Conservation (phyloP, 1,140 invertebrate genomes). For the Ceratosolen solmsi region DNA sequence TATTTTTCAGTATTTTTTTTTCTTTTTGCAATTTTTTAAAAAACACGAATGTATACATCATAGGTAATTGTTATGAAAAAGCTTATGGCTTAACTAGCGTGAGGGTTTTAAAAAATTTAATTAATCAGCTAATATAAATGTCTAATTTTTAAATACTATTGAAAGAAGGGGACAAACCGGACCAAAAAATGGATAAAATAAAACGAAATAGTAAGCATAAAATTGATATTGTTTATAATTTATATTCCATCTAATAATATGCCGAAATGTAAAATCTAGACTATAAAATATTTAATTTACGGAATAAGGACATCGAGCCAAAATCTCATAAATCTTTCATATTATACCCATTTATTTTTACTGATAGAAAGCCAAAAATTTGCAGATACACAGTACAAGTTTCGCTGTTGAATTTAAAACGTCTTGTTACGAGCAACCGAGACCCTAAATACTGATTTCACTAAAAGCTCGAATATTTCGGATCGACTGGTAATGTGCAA, state of each 20-base stretch:
- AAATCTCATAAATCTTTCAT: conserved; percentile 18
- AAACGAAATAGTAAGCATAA: too few relatives aligned
- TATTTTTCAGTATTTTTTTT: conserved; percentile 21
- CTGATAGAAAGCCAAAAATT: neutral
- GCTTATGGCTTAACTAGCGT: neutral
- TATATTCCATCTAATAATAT: too few relatives aligned
- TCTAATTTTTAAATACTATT: too few relatives aligned
- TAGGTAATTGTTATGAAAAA: conserved; percentile 4
- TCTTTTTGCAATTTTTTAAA: conserved; percentile 1
- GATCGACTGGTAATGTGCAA: too few relatives aligned
- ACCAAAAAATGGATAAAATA: too few relatives aligned
- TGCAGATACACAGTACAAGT: conserved; percentile 23
- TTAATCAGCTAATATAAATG: too few relatives aligned
- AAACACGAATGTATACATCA: conserved; percentile 20
- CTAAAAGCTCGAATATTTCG: too few relatives aligned
- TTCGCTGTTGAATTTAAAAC: neutral
- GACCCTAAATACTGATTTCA: too few relatives aligned
- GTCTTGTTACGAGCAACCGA: too few relatives aligned
- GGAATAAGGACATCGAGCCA: conserved; percentile 25
- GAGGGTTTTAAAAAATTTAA: conserved; percentile 24
- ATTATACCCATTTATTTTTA: neutral
- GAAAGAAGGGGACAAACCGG: too few relatives aligned
- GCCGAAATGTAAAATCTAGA: neutral
- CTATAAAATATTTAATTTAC: conserved; percentile 17
- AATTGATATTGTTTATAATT: too few relatives aligned